phyloP scores from a whole-genome alignment of 2,888 invertebrate species.

The Drosophila mulleri region DNA sequence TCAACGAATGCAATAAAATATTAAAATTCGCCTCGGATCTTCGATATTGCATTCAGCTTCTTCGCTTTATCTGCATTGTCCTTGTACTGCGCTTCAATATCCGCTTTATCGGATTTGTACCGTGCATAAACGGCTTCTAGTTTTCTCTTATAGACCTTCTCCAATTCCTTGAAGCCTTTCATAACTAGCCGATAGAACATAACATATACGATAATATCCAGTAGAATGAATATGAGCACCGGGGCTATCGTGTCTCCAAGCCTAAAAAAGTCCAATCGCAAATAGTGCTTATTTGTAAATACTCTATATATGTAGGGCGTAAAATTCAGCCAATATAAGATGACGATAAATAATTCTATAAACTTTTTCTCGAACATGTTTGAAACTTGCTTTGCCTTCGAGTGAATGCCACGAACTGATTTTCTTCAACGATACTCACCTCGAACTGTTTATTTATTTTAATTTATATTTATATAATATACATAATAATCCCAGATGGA shows the following conservation, averaged over 20 bases:
- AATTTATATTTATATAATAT: background rate
- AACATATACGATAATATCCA: constrained; percentile 1
- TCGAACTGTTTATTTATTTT: background rate
- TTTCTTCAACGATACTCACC: background rate
- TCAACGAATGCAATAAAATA: too few relatives aligned
- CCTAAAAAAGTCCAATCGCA: constrained; percentile 5
- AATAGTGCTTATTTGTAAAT: background rate
- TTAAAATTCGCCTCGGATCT: background rate
- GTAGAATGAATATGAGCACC: constrained; percentile 18
- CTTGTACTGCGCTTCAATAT: background rate
- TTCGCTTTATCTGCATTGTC: too few relatives aligned
- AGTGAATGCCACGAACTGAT: constrained; percentile 1
- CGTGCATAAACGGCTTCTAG: background rate
- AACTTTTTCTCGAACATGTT: constrained; percentile 37
- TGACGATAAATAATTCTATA: constrained; percentile 24
- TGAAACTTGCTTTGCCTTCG: background rate
- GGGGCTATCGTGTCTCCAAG: constrained; percentile 8
- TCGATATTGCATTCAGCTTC: background rate
- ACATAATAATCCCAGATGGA: background rate
- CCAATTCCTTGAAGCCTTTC: background rate
- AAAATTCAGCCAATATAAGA: constrained; percentile 20
- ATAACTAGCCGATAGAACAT: background rate
- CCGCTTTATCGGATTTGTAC: too few relatives aligned
- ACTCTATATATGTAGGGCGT: background rate
- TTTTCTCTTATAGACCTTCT: background rate